Evolutionary conservation across 2,888 invertebrate species (phyloP).

Genomic region (Parelbella ahira): DNA sequence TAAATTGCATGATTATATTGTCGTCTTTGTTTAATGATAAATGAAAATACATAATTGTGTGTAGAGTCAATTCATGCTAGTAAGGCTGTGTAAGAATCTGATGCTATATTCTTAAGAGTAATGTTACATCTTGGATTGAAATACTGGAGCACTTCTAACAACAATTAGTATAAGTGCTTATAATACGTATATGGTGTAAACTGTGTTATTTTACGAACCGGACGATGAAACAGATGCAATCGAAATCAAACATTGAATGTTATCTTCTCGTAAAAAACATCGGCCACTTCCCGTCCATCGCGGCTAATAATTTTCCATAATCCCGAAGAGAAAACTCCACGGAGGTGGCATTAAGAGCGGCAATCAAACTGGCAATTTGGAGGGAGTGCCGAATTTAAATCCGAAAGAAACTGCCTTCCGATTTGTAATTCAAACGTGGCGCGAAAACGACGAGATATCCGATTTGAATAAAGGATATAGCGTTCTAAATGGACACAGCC

Average conservation of each 20-base stretch:
- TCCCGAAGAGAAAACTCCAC: constrained; percentile 56
- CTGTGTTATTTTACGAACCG: too few species aligned
- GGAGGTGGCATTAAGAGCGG: constrained; percentile 66
- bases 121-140: too few species aligned
- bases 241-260: constrained; percentile 6
- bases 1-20: neutral
- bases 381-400: constrained; percentile 63
- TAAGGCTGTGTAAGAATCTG: too few species aligned
- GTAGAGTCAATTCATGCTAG: too few species aligned
- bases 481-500: constrained; percentile 29
- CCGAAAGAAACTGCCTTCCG: constrained; percentile 67
- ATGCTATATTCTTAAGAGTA: too few species aligned
- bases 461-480: constrained; percentile 65
- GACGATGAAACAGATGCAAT: neutral
- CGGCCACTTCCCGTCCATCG: constrained; percentile 34
- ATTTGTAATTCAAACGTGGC: constrained; percentile 76
- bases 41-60: too few species aligned
- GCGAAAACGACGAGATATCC: constrained; percentile 63
- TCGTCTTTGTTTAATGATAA: too few species aligned
- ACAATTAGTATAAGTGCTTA: too few species aligned
- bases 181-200: too few species aligned
- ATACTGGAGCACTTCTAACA: too few species aligned
- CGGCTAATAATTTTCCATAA: constrained; percentile 45
- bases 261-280: constrained; percentile 15
- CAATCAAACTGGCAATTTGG: constrained; percentile 73